Evolutionary conservation across 1,140 invertebrate genomes (phyloP).

Genomic region (Drosophila auraria): DNA sequence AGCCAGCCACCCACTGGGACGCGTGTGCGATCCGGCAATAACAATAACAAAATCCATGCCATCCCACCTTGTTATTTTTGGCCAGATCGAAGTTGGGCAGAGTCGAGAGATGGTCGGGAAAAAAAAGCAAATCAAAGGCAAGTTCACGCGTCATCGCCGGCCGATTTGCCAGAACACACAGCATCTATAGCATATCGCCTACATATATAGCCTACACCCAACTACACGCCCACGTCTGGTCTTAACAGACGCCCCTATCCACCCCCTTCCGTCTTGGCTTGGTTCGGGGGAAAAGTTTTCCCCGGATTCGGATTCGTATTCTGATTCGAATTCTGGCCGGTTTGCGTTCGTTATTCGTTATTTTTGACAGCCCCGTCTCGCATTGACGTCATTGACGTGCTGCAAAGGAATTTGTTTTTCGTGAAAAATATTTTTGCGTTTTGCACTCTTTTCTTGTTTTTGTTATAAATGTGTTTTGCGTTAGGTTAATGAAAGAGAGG

Average conservation of each 20-base stretch:
- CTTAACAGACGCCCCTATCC: slow-evolving; percentile 55
- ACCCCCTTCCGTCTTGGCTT: slow-evolving; percentile 3
- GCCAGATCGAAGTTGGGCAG: slow-evolving; percentile 25
- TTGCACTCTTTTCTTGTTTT: slow-evolving; percentile 47
- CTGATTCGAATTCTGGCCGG: slow-evolving; percentile 17
- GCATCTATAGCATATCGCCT: slow-evolving; percentile 7
- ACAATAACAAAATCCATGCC: slow-evolving; percentile 55
- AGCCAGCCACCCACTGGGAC: slow-evolving; percentile 43
- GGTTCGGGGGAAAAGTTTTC: slow-evolving; percentile 41
- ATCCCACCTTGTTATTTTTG: slow-evolving; percentile 68
- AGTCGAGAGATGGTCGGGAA: slow-evolving; percentile 9
- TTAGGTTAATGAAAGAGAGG: slow-evolving; percentile 24
- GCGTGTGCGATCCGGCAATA: slow-evolving; percentile 41
- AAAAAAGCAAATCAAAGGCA: slow-evolving; percentile 76
- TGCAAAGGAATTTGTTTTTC: slow-evolving; percentile 81
- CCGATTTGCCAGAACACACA: slow-evolving; percentile 28
- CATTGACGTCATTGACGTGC: slow-evolving; percentile 81
- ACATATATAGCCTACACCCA: slow-evolving; percentile 12
- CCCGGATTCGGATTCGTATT: slow-evolving; percentile 30
- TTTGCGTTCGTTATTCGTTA: slow-evolving; percentile 31
- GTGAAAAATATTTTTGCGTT: slow-evolving; percentile 74
- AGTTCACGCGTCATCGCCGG: slow-evolving; percentile 78
- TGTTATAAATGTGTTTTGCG: slow-evolving; percentile 43
- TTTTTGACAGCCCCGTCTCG: slow-evolving; percentile 64
- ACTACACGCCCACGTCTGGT: slow-evolving; percentile 70